phyloP scores from a whole-genome alignment of 2,797 vertebrate species.

The Rallus crepitans region DNA sequence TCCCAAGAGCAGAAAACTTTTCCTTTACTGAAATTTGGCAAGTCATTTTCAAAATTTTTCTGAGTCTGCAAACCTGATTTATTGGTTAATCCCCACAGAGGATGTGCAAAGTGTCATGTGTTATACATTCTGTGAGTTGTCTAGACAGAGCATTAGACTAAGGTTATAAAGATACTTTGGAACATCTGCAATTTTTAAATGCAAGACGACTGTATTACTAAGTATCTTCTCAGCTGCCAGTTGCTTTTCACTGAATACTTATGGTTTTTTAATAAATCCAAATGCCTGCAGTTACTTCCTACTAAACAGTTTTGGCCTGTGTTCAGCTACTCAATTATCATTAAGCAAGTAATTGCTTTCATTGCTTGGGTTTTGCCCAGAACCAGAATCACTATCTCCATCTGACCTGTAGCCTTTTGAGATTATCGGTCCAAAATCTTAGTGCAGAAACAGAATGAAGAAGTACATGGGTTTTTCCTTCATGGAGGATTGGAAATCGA shows the following conservation, averaged over 20 bases:
- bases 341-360: not conserved
- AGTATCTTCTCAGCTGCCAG: constrained; percentile 37
- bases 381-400: not conserved
- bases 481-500: not conserved
- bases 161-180: constrained; percentile 29
- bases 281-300: not conserved
- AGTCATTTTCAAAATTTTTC: constrained; percentile 51
- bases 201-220: not conserved
- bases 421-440: not conserved
- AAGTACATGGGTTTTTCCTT: not conserved
- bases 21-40: constrained; percentile 43
- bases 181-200: constrained; percentile 48
- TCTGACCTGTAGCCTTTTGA: not conserved
- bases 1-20: not conserved
- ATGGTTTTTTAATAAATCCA: not conserved
- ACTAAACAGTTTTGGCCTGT: not conserved
- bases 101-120: constrained; percentile 46
- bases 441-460: not conserved
- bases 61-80: constrained; percentile 64
- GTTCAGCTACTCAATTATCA: not conserved
- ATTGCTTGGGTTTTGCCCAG: not conserved
- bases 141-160: constrained; percentile 74
- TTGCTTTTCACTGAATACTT: not conserved
- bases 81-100: constrained; percentile 50
- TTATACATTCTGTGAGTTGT: constrained; percentile 59